Conservation (phyloP, 2,888 invertebrate species). For the Mactromeris polynyma region DNA sequence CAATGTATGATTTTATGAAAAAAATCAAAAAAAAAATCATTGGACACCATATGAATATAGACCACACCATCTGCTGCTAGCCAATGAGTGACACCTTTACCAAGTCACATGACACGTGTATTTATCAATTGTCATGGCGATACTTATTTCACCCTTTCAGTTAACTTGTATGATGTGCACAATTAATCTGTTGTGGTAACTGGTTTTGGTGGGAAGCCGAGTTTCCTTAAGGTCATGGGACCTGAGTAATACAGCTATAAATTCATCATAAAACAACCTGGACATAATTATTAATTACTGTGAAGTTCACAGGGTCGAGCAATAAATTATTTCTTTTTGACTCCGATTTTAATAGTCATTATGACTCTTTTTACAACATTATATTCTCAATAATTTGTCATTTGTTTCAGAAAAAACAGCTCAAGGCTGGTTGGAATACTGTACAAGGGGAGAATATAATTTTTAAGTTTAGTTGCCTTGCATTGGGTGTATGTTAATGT, state of each 20-base stretch:
- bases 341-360: not conserved
- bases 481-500: no score
- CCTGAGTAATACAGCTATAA: not conserved
- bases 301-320: conserved; percentile 23
- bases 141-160: conserved; percentile 41
- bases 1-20: not conserved
- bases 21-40: not conserved
- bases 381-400: not conserved
- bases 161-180: conserved; percentile 16
- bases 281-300: conserved; percentile 38
- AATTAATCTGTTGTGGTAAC: conserved; percentile 32
- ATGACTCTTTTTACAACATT: not conserved
- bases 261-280: conserved; percentile 31
- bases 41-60: not conserved
- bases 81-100: conserved; percentile 15
- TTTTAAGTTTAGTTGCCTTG: no score
- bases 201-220: not conserved
- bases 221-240: conserved; percentile 7
- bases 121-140: conserved; percentile 30
- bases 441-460: no score
- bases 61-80: conserved; percentile 20
- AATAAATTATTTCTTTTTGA: not conserved
- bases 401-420: not conserved
- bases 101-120: conserved; percentile 31
- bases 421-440: not conserved